A percentile compares a stretch with the other conserved stretches of the same genome.
Conservation (phyloP, 1,140 invertebrate genomes). For the Drosophila virilis region DNA sequence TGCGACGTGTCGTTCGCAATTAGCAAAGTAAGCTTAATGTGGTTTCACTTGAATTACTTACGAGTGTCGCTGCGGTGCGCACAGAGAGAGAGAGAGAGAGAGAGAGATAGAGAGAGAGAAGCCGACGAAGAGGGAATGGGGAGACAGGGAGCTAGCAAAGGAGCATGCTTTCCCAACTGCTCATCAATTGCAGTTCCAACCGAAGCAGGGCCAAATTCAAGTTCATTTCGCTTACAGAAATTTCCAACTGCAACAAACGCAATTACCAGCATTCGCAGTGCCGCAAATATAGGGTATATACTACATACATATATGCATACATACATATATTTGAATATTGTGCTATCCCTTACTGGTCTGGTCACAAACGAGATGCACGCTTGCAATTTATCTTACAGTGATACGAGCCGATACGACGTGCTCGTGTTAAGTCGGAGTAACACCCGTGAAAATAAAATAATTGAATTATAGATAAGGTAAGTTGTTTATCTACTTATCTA, state of each 20-base stretch:
- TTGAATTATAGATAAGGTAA: too few species aligned
- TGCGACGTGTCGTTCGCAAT: conserved; percentile 81
- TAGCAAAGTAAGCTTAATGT: conserved; percentile 84
- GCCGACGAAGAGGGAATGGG: background rate
- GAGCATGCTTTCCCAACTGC: conserved; percentile 14
- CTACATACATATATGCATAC: too few species aligned
- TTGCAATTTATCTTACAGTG: background rate
- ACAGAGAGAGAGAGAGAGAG: conserved; percentile 5
- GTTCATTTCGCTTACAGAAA: conserved; percentile 74
- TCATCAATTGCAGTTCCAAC: conserved; percentile 64
- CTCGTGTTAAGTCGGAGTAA: too few species aligned
- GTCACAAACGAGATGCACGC: background rate
- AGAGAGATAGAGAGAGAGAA: background rate
- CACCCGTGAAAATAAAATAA: too few species aligned
- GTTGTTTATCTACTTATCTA: too few species aligned
- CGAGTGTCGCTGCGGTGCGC: conserved; percentile 63
- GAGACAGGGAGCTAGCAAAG: conserved; percentile 6
- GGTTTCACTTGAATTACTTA: conserved; percentile 83
- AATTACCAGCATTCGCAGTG: conserved; percentile 17
- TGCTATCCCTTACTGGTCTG: background rate
- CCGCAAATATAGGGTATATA: too few species aligned
- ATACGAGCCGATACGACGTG: too few species aligned
- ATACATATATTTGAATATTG: background rate
- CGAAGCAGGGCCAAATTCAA: conserved; percentile 57
- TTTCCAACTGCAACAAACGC: conserved; percentile 43